phyloP scores from a whole-genome alignment of 2,797 vertebrate genomes.

The Denticeps clupeoides region DNA sequence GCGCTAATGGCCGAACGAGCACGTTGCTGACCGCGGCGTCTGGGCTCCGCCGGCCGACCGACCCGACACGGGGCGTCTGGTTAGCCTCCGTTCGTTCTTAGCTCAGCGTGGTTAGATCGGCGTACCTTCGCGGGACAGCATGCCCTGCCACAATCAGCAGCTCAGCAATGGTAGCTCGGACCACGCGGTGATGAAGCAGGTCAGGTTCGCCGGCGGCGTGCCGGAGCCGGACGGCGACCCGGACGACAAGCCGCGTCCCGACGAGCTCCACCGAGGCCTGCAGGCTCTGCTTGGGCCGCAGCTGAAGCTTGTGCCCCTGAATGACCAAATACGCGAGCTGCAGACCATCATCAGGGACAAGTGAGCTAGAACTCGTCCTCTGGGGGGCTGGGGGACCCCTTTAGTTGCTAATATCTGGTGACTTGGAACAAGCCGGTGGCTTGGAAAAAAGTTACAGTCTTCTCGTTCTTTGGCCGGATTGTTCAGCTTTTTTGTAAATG shows the following conservation, averaged over 20 bases:
- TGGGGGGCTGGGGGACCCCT: too few relatives aligned
- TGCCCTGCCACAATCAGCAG: conserved; percentile 71
- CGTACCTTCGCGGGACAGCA: conserved; percentile 23
- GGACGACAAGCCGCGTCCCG: conserved; percentile 46
- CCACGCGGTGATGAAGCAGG: conserved; percentile 47
- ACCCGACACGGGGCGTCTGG: background rate
- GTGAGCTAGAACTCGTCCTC: too few relatives aligned
- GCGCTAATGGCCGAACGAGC: conserved; percentile 1
- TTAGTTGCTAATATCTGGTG: too few relatives aligned
- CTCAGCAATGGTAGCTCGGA: conserved; percentile 51
- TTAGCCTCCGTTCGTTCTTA: background rate
- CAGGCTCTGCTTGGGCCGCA: conserved; percentile 46
- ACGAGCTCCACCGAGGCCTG: conserved; percentile 26
- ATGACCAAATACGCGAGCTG: conserved; percentile 72
- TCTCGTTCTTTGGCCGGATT: too few relatives aligned
- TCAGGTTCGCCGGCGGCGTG: conserved; percentile 45
- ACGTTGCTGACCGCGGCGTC: background rate
- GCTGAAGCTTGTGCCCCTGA: conserved; percentile 69
- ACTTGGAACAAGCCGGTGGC: too few relatives aligned
- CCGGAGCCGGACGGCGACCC: conserved; percentile 21
- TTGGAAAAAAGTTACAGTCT: too few relatives aligned
- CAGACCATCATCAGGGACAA: conserved; percentile 77
- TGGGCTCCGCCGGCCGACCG: too few relatives aligned
- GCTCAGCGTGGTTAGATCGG: conserved; percentile 13
- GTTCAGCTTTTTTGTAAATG: too few relatives aligned